Base-by-base conservation (phyloP, 2,113 vertebrate genomes). In the Limanda limanda region DNA sequence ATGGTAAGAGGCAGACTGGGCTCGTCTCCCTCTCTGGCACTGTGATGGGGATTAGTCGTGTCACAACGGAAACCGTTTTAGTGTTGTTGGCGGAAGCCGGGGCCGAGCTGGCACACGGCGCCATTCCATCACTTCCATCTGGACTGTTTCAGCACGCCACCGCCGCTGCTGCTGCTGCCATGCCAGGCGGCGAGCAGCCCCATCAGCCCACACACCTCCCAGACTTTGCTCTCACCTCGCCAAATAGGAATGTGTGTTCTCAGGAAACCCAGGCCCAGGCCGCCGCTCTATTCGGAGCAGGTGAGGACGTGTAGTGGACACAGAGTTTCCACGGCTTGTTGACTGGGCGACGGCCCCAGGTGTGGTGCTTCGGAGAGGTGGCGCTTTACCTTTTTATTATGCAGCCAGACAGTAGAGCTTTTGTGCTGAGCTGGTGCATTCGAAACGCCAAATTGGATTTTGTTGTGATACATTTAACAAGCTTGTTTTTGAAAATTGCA, bases 31-130 rank as follows among this genome's bases (percentile, higher is more conserved):
- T 74, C 77, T 82, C 71, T 81, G 75, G 77, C 82, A 54, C 77
- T 62, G 79, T 92, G 89, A 94, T 71, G 87, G 72, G 86, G 89
- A 93, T 94, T 92, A 91, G 89, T 91, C 88, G 79, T 94, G 92
- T 94, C 92, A 91, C 90, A 82, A 88, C 86, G 91, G 93, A 94
- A 92, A 92, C 91, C 55, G 81, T 91, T 91, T 93, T 93, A 94
- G 86, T 91, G 86, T 85, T 79, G 84, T 75, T 92, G 92, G 91
- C 89, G 66, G 71, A 78, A 84, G 68, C 78, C 3, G 72, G 72
- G 72, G 69, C 74, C 76, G 55, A 68, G 81, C 89, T 93, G 91
- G 93, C 93, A 92, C 82, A 64, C 71, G 17, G 71, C 69, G 55
- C 80, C 87, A 82, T 93, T 93, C 92, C 91, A 90, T 92, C 92